Conservation (phyloP, 92 coral and sea anemone genomes). For the Parazoanthus swiftii region DNA sequence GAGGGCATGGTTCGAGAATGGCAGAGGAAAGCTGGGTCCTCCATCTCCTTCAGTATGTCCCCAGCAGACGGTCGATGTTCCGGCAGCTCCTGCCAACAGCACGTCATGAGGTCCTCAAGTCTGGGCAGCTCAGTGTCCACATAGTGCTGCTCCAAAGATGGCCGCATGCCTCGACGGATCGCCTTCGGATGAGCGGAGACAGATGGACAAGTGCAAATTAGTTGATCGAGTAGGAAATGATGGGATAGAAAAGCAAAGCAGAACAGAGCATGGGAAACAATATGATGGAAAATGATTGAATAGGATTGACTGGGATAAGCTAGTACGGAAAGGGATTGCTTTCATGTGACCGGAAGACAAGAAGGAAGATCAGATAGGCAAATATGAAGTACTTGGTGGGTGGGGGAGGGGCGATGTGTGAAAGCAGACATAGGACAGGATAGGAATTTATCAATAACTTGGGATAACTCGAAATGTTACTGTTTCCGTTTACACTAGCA, state of each 20-base stretch:
- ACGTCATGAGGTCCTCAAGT: slow-evolving; percentile 82
- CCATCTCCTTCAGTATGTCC: slow-evolving; percentile 73
- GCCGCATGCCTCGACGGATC: slow-evolving; percentile 87
- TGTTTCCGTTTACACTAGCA: no score
- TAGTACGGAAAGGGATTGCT: neutral
- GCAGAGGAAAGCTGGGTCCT: slow-evolving; percentile 91
- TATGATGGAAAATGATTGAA: neutral
- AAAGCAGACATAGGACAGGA: no score
- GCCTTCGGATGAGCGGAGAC: slow-evolving; percentile 42
- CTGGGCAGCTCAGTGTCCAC: slow-evolving; percentile 84
- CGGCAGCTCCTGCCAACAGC: slow-evolving; percentile 85
- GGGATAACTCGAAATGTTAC: no score
- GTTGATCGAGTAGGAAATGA: neutral
- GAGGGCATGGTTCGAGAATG: slow-evolving; percentile 87
- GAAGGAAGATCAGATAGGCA: no score
- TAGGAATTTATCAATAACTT: no score
- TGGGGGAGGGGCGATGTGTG: no score
- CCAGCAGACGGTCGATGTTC: slow-evolving; percentile 83
- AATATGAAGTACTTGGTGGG: neutral
- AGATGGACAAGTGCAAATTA: no score
- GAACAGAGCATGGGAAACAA: neutral
- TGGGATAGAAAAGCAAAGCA: neutral
- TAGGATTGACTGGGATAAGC: neutral
- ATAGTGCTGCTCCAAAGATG: slow-evolving; percentile 70
- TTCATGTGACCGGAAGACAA: neutral